Base-by-base conservation (phyloP, 1,140 invertebrate genomes). In the Antheraea mylitta region DNA sequence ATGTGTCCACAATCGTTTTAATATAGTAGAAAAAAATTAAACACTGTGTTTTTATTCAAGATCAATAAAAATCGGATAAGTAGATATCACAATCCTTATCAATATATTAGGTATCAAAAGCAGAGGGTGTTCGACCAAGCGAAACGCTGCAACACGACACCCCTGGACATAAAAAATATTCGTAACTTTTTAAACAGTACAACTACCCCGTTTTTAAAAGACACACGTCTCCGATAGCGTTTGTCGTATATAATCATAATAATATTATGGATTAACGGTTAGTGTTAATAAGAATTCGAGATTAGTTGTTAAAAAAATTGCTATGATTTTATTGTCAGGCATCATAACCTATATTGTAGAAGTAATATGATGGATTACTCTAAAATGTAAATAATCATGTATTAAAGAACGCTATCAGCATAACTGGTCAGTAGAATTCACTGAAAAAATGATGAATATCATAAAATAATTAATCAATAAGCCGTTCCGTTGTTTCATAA, bases 161-260 rank as follows among this genome's bases (percentile, higher is more conserved):
- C 70, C 67, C 45, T 58, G 36, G 6, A 61, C 66, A 64, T 63
- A 64, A 7, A 69, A 58, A 66, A 63, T 37, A 64, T 66, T 66
- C 19, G 30, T 67, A 63, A 74, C 69, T 74, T 69, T 73, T 78
- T 72, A 72, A 75, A n/a, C 67, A 72, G 70, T 74, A 10, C 66
- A 66, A 36, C 67, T 59, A 42, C 38, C 61, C 2, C 48, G 13
- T 8, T 69, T 64, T 69, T 9, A 45, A 45, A 30, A 68, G 38
- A 38, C 53, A 66, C 67, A 73, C 71, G 71, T 66, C 45, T 66
- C 0, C 18, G 60, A 65, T 16, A 62, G 16, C 8, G 18, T 48
- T 53, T 6, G 7, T 10, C 18, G 18, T 53, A 66, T 16, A 63
- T 67, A 71, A 45, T 18, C 18, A 36, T 11, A 4, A 11, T 11